A percentile compares a stretch with the other conserved stretches of the same genome.
phyloP scores from a whole-genome alignment of 2,888 invertebrate species.

The Chalcosyrphus nemorum region DNA sequence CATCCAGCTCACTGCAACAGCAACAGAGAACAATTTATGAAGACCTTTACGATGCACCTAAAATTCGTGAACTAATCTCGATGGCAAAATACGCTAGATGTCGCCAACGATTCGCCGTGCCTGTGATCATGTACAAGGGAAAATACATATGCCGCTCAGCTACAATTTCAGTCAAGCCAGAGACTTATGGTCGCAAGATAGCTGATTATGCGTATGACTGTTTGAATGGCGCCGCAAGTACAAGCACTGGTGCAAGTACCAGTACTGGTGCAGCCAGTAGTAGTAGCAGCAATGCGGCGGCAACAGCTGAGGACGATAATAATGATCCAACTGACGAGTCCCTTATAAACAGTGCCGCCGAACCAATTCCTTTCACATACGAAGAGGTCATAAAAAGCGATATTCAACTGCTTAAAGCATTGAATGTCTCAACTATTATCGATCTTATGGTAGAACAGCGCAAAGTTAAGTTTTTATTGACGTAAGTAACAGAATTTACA shows the following conservation, averaged over 20 bases:
- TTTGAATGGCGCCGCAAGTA: constrained; percentile 75
- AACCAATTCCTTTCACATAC: constrained; percentile 78
- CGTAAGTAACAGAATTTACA: constrained; percentile 84
- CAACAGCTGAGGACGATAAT: constrained; percentile 76
- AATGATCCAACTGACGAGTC: constrained; percentile 79
- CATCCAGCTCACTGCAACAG: constrained; percentile 76
- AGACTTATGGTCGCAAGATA: constrained; percentile 88
- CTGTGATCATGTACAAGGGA: constrained; percentile 89
- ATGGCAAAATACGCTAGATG: constrained; percentile 89
- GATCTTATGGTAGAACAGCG: constrained; percentile 94
- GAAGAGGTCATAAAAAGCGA: constrained; percentile 83
- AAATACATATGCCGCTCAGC: constrained; percentile 89
- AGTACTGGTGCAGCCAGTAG: constrained; percentile 49
- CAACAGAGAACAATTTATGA: constrained; percentile 84
- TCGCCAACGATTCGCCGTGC: constrained; percentile 89
- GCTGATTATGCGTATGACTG: constrained; percentile 83
- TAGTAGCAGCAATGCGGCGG: constrained; percentile 4
- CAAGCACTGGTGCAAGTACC: constrained; percentile 27
- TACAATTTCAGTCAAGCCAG: constrained; percentile 88
- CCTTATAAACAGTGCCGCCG: constrained; percentile 74
- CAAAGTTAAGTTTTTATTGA: constrained; percentile 90
- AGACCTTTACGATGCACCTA: constrained; percentile 84
- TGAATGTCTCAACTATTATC: constrained; percentile 88
- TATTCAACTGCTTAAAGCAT: constrained; percentile 86
- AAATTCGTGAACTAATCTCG: constrained; percentile 85